phyloP scores from a whole-genome alignment of 1,140 invertebrate species.

The Heliothis subflexa region DNA sequence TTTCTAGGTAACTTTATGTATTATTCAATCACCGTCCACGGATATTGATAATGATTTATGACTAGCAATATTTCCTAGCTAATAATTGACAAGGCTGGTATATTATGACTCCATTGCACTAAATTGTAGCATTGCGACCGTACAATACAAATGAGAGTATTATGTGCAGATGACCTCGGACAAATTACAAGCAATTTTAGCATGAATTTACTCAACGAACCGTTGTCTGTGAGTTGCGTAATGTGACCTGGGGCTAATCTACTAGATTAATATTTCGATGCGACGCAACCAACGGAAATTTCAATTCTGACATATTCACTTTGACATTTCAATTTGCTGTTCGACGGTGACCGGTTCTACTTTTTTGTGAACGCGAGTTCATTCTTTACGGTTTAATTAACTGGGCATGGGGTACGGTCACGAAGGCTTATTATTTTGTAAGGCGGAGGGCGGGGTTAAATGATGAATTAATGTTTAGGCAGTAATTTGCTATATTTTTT shows the following conservation, averaged over 20 bases:
- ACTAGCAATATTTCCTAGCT: constrained; percentile 17
- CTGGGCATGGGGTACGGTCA: constrained; percentile 53
- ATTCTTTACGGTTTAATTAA: constrained; percentile 59
- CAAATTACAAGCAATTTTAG: constrained; percentile 42
- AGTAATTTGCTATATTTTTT: constrained; percentile 66
- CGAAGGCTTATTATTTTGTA: constrained; percentile 49
- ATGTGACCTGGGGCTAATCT: constrained; percentile 30
- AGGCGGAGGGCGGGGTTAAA: constrained; percentile 54
- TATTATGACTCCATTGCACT: constrained; percentile 19
- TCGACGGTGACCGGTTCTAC: constrained; percentile 23
- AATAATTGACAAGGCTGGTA: constrained; percentile 25
- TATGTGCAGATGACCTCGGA: constrained; percentile 40
- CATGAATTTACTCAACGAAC: constrained; percentile 43
- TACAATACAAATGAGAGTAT: constrained; percentile 37
- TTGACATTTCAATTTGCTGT: constrained; percentile 37
- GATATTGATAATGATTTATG: constrained; percentile 17
- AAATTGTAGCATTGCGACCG: neutral
- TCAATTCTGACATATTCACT: constrained; percentile 33
- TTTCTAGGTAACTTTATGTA: constrained; percentile 9
- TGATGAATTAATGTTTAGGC: constrained; percentile 65
- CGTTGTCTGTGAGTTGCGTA: constrained; percentile 34
- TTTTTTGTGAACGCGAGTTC: constrained; percentile 52
- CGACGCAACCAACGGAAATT: constrained; percentile 16
- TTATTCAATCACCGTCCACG: neutral
- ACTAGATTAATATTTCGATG: constrained; percentile 28